Base-by-base conservation (phyloP, 2,888 invertebrate species). In the Eurois occulta region DNA sequence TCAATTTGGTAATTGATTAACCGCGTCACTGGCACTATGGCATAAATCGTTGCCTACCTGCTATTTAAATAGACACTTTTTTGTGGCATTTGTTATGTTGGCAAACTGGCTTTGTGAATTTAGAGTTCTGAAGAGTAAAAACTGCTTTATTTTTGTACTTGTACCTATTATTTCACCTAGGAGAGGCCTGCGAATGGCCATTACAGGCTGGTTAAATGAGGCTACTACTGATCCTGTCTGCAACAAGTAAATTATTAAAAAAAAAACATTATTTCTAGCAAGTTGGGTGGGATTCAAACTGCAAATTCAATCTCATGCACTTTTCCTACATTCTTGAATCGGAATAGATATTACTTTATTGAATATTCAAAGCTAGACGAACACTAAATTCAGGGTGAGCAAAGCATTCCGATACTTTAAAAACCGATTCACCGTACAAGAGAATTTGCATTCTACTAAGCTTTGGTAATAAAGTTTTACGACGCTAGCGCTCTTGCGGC, bases 401-500 rank as follows among this genome's bases (percentile, higher is more conserved):
- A 66, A 70, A 81, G 69, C 67, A 64, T 71, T 55, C 28, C 66
- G 24, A 72, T 77, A 71, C 72, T 82, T 82, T 66, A 71, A 75
- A 84, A 84, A 72, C 83, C 70, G 38, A 86, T 75, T 72, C 35
- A 16, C 21, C 13, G 52, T 76, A 75, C 60, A 69, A 43, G 72
- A 32, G 16, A 75, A 91, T 91, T 91, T 87, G 87, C 90, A 91
- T 91, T 86, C 83, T 80, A 84, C 72, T 81, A 84, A 86, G 78
- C 85, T 79, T 62, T n/a, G 79, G 65, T 85, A 71, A 86, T 89
- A 83, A 86, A 77, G 81, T 86, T 89, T 93, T 90, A 94, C 91
- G 90, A 91, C 72, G 43, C 78, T 67, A 89, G 88, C 91, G 88
- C 90, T 87, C 82, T 81, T 48, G 90, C 89, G 93, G 90, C 75